Evolutionary conservation across 1,140 invertebrate genomes (phyloP).

Genomic region (Physella acuta): DNA sequence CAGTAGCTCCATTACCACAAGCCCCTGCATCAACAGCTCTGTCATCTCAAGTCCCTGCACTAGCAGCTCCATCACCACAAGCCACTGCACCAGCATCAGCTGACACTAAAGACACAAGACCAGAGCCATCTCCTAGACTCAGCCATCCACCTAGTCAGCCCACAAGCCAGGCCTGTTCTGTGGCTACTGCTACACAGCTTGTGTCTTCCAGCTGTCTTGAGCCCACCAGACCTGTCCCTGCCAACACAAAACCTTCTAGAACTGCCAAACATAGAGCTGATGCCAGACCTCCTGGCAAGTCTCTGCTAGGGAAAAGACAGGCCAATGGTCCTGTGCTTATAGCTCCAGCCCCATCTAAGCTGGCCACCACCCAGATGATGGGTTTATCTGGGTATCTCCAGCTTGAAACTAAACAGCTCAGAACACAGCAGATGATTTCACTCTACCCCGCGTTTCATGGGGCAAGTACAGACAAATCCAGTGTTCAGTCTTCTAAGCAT

Average conservation of each 20-base stretch:
- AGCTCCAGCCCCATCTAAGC: slow-evolving; percentile 21
- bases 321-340: slow-evolving; percentile 11
- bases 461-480: neutral
- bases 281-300: too few species aligned
- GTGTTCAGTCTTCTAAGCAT: neutral
- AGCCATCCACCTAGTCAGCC: too few species aligned
- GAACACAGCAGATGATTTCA: neutral
- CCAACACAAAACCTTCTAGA: too few species aligned
- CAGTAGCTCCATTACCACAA: neutral
- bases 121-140: too few species aligned
- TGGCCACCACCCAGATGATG: neutral
- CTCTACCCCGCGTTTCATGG: neutral
- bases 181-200: too few species aligned
- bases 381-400: neutral
- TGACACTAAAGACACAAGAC: too few species aligned
- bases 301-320: slow-evolving; percentile 19
- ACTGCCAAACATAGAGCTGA: too few species aligned
- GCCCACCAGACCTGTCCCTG: too few species aligned
- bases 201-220: too few species aligned
- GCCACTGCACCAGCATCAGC: too few species aligned
- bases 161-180: too few species aligned
- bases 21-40: neutral
- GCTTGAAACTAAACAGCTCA: neutral
- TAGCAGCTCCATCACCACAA: neutral
- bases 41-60: neutral